Evolutionary conservation across 92 coral and sea anemone genomes (phyloP).

Genomic region (Scolanthus callimorphus): DNA sequence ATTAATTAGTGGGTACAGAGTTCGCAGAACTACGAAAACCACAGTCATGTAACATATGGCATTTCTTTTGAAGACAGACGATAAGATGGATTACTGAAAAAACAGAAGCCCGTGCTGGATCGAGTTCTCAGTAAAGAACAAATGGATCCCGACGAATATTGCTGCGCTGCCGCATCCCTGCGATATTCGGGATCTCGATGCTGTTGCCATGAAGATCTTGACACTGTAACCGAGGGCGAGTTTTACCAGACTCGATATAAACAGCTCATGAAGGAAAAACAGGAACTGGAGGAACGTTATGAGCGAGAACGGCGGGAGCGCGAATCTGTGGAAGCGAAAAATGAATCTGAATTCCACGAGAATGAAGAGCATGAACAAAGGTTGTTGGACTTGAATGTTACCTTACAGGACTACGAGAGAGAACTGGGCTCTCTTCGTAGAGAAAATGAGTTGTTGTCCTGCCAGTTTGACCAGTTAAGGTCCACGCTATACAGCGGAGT

Average conservation of each 20-base stretch:
- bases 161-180: no score
- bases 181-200: slow-evolving; percentile 10
- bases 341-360: slow-evolving; percentile 47
- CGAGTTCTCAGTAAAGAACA: no score
- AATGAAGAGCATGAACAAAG: slow-evolving; percentile 47
- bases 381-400: slow-evolving; percentile 36
- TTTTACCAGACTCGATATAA: slow-evolving; percentile 35
- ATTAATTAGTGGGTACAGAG: no score
- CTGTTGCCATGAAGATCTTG: neutral
- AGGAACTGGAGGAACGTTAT: slow-evolving; percentile 60
- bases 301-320: slow-evolving; percentile 75
- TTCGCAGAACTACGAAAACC: no score
- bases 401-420: slow-evolving; percentile 44
- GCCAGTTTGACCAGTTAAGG: slow-evolving; percentile 64
- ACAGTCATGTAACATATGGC: no score
- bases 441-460: slow-evolving; percentile 52
- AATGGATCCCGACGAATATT: no score
- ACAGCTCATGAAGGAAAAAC: slow-evolving; percentile 65
- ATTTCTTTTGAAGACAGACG: no score
- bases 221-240: neutral
- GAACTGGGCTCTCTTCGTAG: slow-evolving; percentile 49
- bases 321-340: slow-evolving; percentile 38
- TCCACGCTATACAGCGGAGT: slow-evolving; percentile 2
- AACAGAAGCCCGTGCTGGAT: no score
- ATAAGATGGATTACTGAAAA: no score